phyloP scores from a whole-genome alignment of 2,888 invertebrate species.

The Tipula unca region DNA sequence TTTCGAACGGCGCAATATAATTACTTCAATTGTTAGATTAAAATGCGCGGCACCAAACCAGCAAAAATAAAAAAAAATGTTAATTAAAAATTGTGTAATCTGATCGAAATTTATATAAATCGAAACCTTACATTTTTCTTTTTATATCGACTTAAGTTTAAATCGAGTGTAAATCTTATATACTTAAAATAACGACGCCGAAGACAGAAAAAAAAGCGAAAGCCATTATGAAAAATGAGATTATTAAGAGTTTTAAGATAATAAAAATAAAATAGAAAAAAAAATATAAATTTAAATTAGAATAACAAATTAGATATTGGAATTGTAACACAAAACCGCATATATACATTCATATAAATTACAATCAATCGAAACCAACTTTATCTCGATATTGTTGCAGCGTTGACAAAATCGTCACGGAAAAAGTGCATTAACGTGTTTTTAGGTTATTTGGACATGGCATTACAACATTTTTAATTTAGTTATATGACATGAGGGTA shows the following conservation, averaged over 20 bases:
- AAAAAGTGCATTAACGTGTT: too few species aligned
- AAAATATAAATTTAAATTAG: not conserved
- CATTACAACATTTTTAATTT: too few species aligned
- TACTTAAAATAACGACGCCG: not conserved
- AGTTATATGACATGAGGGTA: too few species aligned
- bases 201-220: not conserved
- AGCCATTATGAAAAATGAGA: slow-evolving; percentile 14
- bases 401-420: not conserved
- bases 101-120: not conserved
- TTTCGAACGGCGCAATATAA: not conserved
- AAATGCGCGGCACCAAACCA: not conserved
- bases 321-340: not conserved
- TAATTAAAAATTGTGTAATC: not conserved
- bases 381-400: not conserved
- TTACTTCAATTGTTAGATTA: not conserved
- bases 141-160: not conserved
- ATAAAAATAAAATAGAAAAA: not conserved
- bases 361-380: not conserved
- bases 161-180: slow-evolving; percentile 8
- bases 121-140: not conserved
- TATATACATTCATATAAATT: not conserved
- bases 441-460: too few species aligned
- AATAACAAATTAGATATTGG: not conserved
- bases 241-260: slow-evolving; percentile 8
- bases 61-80: not conserved